Evolutionary conservation across 2,888 invertebrate genomes (phyloP).

Genomic region (Candidula unifasciata): DNA sequence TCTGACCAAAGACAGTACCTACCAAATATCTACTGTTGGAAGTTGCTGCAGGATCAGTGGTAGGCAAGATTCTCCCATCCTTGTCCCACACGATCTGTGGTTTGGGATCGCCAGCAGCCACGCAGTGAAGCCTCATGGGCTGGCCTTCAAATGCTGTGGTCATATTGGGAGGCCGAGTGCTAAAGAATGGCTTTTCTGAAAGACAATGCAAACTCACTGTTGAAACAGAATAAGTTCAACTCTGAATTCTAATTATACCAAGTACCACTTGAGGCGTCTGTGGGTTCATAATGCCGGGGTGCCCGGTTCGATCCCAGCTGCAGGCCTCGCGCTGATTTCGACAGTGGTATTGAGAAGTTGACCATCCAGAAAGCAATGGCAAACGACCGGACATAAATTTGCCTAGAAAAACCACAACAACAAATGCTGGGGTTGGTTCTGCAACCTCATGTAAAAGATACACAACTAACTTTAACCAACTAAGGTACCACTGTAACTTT

Average conservation of each 20-base stretch:
- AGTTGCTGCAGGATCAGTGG: conserved; percentile 23
- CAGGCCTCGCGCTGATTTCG: too few species aligned
- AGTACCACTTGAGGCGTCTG: too few species aligned
- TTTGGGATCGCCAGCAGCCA: conserved; percentile 90
- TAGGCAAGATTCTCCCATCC: conserved; percentile 78
- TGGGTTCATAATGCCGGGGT: too few species aligned
- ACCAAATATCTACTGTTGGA: conserved; percentile 47
- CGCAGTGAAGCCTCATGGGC: conserved; percentile 87
- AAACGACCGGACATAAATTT: too few species aligned
- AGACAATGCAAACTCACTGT: background rate
- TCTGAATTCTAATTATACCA: background rate
- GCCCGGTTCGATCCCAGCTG: too few species aligned
- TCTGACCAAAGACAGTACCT: background rate
- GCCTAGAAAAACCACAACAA: too few species aligned
- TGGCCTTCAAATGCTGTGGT: conserved; percentile 87
- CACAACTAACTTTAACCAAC: too few species aligned
- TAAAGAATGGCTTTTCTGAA: conserved; percentile 88
- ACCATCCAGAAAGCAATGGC: too few species aligned
- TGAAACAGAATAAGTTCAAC: background rate
- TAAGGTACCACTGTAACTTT: too few species aligned
- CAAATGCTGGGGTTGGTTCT: too few species aligned
- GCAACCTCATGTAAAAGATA: too few species aligned
- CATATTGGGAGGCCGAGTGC: conserved; percentile 84
- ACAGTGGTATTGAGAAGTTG: too few species aligned
- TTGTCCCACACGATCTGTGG: conserved; percentile 96